Evolutionary conservation across 2,888 invertebrate genomes (phyloP).

Genomic region (Polydrusus pterygomalis): DNA sequence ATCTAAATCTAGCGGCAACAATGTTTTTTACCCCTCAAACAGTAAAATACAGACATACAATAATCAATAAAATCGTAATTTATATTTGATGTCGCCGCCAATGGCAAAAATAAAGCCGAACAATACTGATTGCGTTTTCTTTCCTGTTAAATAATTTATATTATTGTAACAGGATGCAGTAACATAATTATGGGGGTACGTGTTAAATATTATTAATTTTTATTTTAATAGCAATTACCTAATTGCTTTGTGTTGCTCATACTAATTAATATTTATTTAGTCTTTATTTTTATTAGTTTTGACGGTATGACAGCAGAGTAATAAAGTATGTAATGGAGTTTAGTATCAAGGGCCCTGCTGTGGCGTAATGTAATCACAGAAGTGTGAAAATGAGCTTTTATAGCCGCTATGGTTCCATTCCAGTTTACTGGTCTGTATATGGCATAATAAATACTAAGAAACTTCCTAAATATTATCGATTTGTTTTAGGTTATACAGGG

Average conservation of each 20-base stretch:
- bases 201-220: neutral
- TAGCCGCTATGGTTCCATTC: too few species aligned
- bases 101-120: neutral
- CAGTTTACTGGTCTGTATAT: too few species aligned
- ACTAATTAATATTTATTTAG: neutral
- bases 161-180: neutral
- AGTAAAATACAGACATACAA: too few species aligned
- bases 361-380: neutral
- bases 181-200: neutral
- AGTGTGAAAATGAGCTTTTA: neutral
- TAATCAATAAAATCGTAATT: neutral
- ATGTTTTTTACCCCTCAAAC: too few species aligned
- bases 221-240: neutral
- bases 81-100: too few species aligned
- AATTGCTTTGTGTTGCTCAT: neutral
- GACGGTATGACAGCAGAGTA: too few species aligned
- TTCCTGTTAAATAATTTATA: constrained; percentile 8
- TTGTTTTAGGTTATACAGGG: too few species aligned
- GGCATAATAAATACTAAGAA: too few species aligned
- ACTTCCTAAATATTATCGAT: too few species aligned
- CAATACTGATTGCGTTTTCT: neutral
- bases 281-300: neutral
- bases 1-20: too few species aligned
- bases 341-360: too few species aligned
- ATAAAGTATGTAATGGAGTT: too few species aligned